Conservation (phyloP, 1,140 invertebrate species). For the Phocides pigmalion region DNA sequence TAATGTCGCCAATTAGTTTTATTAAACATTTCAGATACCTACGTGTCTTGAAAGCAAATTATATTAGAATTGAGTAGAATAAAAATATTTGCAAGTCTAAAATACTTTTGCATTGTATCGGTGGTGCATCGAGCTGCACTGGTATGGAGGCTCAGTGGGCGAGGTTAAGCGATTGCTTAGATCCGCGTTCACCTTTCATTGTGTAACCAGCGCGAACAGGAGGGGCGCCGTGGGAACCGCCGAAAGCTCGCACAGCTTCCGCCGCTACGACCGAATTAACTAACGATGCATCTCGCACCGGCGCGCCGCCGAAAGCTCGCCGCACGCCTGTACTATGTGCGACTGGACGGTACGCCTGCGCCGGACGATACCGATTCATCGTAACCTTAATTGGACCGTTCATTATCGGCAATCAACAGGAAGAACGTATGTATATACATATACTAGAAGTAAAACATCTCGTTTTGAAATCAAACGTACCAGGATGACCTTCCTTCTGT, state of each 20-base stretch:
- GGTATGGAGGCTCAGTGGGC: slow-evolving; percentile 73
- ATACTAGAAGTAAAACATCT: neutral
- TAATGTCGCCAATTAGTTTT: too few relatives aligned
- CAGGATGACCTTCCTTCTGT: neutral
- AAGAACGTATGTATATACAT: slow-evolving; percentile 50
- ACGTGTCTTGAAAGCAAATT: too few relatives aligned
- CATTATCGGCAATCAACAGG: slow-evolving; percentile 69
- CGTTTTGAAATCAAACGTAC: neutral
- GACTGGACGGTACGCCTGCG: too few relatives aligned
- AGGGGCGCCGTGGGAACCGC: slow-evolving; percentile 77
- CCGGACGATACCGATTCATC: neutral
- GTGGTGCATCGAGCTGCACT: slow-evolving; percentile 57
- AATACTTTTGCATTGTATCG: slow-evolving; percentile 38
- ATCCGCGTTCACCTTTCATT: slow-evolving; percentile 82
- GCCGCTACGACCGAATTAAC: slow-evolving; percentile 72
- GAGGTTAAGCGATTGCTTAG: slow-evolving; percentile 83
- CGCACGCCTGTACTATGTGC: too few relatives aligned
- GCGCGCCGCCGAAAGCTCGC: slow-evolving; percentile 31
- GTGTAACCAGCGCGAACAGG: slow-evolving; percentile 65
- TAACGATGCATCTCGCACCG: slow-evolving; percentile 74
- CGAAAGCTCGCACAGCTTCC: slow-evolving; percentile 81
- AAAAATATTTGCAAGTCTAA: neutral
- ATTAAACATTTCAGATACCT: too few relatives aligned
- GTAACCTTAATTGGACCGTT: slow-evolving; percentile 68
- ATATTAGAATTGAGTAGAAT: neutral